A percentile compares a stretch with the other conserved stretches of the same genome.
These are phyloP conservation scores for Leptobrachium ailaonicum DNA, from an alignment of 2,113 vertebrate species.

Conservation along the genomic window DNA sequence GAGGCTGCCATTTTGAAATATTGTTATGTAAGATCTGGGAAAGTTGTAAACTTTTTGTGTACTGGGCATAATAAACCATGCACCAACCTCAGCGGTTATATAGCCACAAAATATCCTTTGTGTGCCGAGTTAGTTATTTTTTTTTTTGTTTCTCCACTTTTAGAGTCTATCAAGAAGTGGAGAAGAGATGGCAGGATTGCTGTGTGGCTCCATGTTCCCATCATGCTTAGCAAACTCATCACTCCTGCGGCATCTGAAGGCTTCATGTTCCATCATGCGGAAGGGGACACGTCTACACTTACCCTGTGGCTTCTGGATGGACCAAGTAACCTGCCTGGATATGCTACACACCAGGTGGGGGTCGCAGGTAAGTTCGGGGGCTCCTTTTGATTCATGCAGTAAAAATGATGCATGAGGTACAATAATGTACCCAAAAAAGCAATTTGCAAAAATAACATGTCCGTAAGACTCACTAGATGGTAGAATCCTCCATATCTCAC, in stretches of 20 bases:
- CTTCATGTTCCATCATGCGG: slow-evolving; percentile 87
- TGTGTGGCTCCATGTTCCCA: slow-evolving; percentile 82
- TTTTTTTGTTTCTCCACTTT: not conserved
- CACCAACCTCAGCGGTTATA: too few species aligned
- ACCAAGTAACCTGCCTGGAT: slow-evolving; percentile 77
- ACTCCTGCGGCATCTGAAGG: slow-evolving; percentile 74
- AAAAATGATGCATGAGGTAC: too few species aligned
- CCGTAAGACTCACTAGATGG: too few species aligned
- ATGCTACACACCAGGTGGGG: slow-evolving; percentile 88
- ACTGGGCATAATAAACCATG: too few species aligned
- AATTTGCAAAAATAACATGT: too few species aligned
- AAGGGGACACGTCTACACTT: slow-evolving; percentile 66
- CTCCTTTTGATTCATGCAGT: not conserved
- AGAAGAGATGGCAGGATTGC: slow-evolving; percentile 73
- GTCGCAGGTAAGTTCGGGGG: slow-evolving; percentile 79
- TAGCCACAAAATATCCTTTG: not conserved
- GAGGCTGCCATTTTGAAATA: too few species aligned
- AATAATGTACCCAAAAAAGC: too few species aligned
- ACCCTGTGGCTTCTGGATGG: slow-evolving; percentile 81
- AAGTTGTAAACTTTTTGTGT: too few species aligned
- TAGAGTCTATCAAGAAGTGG: slow-evolving; percentile 79
- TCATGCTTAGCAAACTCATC: slow-evolving; percentile 74
- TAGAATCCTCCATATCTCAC: too few species aligned
- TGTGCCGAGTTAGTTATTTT: not conserved
- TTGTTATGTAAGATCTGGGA: too few species aligned